Percentiles rank a stretch among this genome's conserved stretches.
phyloP scores from a whole-genome alignment of 2,888 invertebrate genomes.

The Gryllus longicercus region DNA sequence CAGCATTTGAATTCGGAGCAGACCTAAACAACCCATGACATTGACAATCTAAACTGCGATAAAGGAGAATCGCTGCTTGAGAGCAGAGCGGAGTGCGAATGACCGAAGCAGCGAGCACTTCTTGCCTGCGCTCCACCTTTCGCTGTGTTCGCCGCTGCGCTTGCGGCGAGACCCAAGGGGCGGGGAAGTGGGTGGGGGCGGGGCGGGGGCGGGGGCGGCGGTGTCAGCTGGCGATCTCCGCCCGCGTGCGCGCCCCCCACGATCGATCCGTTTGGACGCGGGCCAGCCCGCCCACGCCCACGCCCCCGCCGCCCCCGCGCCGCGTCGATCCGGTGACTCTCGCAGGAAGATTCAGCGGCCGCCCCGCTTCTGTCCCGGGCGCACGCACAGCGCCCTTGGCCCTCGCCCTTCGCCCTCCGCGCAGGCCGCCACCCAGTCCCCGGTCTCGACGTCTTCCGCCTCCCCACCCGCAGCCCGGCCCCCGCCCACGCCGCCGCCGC shows the following conservation, averaged over 20 bases:
- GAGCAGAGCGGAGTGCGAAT: too few species aligned
- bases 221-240: conserved; percentile 1
- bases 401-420: background rate
- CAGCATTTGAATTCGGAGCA: too few species aligned
- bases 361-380: background rate
- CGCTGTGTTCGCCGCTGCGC: background rate
- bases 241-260: background rate
- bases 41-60: too few species aligned
- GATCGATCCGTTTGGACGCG: background rate
- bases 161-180: background rate
- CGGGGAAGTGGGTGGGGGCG: background rate
- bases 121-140: too few species aligned
- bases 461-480: background rate
- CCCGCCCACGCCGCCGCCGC: background rate
- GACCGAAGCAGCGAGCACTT: too few species aligned
- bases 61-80: too few species aligned
- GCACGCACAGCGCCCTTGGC: background rate
- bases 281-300: background rate
- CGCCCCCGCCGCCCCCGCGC: background rate
- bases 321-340: background rate
- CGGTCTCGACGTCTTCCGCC: background rate
- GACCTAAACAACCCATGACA: too few species aligned
- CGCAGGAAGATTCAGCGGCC: background rate
- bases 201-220: background rate
- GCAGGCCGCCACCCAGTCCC: too few species aligned